Conservation (phyloP, 2,113 vertebrate genomes). For the Centrocercus urophasianus region DNA sequence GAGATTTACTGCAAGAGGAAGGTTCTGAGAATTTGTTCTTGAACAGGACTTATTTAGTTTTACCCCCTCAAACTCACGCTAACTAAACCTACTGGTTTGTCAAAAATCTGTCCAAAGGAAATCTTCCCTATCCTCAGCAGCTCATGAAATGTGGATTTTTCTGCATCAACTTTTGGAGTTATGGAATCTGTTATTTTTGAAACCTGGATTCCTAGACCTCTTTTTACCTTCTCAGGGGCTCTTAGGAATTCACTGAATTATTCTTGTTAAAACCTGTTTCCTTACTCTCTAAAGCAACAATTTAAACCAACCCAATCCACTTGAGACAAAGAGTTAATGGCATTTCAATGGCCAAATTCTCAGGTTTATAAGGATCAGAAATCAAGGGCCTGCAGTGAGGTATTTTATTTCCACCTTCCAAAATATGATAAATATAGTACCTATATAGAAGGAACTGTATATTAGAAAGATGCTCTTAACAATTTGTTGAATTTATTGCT, state of each 20-base stretch:
- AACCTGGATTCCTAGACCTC: not conserved
- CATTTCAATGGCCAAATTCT: not conserved
- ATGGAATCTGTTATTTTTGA: not conserved
- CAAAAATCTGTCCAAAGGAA: not conserved
- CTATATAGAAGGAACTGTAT: too few relatives aligned
- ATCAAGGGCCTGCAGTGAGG: not conserved
- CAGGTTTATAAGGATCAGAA: not conserved
- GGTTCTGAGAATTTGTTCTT: not conserved
- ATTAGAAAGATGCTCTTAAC: not conserved
- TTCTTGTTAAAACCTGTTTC: not conserved
- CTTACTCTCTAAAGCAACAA: fast-evolving
- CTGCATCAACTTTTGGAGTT: not conserved
- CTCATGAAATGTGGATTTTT: not conserved
- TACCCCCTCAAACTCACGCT: not conserved
- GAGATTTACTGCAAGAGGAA: not conserved
- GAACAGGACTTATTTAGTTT: not conserved
- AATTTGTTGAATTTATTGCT: not conserved
- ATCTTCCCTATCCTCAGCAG: fast-evolving
- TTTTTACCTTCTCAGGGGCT: not conserved
- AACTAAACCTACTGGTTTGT: not conserved
- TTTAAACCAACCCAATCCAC: not conserved
- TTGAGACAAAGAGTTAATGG: not conserved
- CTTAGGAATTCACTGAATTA: not conserved
- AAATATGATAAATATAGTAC: too few relatives aligned
- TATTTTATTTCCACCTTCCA: not conserved